Percentiles rank a stretch among this genome's conserved stretches.
Conservation (phyloP, 2,113 vertebrate genomes). For the Epinephelus fuscoguttatus region DNA sequence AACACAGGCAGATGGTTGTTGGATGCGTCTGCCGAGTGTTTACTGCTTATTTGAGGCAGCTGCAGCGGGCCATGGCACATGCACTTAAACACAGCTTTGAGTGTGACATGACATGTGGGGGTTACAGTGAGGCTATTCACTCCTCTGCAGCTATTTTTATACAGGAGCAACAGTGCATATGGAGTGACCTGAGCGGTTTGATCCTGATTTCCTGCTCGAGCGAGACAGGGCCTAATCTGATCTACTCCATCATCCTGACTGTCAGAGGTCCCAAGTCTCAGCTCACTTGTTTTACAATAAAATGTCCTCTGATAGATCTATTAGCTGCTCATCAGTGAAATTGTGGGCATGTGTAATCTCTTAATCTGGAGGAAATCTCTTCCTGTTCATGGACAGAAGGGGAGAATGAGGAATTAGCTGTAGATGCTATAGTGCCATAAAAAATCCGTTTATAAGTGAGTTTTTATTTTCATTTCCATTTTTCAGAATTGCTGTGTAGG, state of each 20-base stretch:
- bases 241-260: conserved; percentile 46
- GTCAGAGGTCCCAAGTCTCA: conserved; percentile 26
- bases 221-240: conserved; percentile 57
- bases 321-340: conserved; percentile 70
- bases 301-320: conserved; percentile 46
- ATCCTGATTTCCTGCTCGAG: conserved; percentile 65
- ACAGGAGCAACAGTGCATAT: conserved; percentile 8
- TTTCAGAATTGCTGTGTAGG: neutral
- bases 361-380: conserved; percentile 68
- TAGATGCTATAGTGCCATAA: neutral
- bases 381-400: conserved; percentile 39
- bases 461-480: neutral
- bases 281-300: conserved; percentile 34
- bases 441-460: neutral
- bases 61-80: conserved; percentile 48
- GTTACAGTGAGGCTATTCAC: conserved; percentile 51
- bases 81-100: conserved; percentile 58
- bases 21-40: conserved; percentile 25
- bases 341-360: conserved; percentile 56
- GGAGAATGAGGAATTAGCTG: conserved; percentile 19
- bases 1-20: conserved; percentile 65
- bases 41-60: conserved; percentile 56
- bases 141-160: conserved; percentile 73
- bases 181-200: conserved; percentile 48
- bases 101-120: conserved; percentile 41